Evolutionary conservation across 1,140 invertebrate genomes (phyloP).

Genomic region (Calliphora vicina): DNA sequence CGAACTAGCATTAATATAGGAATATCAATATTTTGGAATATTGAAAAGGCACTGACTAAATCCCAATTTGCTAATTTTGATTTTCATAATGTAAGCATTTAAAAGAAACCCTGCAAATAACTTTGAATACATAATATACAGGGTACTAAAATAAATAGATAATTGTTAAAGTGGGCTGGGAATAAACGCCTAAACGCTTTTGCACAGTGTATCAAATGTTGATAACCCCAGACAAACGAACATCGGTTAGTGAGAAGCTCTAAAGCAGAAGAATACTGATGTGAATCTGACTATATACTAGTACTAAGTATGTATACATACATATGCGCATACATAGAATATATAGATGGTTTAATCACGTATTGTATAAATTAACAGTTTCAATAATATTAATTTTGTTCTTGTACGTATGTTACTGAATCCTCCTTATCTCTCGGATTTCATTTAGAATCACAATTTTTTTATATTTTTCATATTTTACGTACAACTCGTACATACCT

Average conservation of each 20-base stretch:
- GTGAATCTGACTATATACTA: background rate
- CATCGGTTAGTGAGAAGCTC: background rate
- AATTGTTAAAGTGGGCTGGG: background rate
- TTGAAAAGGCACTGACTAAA: too few relatives aligned
- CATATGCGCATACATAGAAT: too few relatives aligned
- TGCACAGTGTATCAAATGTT: constrained; percentile 21
- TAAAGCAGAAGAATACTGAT: background rate
- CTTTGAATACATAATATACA: too few relatives aligned
- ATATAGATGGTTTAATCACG: too few relatives aligned
- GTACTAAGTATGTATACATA: too few relatives aligned
- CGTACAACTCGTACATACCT: background rate
- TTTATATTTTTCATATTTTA: background rate
- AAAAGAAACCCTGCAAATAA: background rate
- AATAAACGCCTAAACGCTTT: background rate
- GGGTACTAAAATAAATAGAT: background rate
- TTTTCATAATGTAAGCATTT: too few relatives aligned
- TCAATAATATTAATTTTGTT: background rate
- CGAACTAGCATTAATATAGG: too few relatives aligned
- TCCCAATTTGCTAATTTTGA: too few relatives aligned
- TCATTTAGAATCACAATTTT: background rate
- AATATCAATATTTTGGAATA: too few relatives aligned
- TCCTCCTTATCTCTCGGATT: constrained; percentile 12
- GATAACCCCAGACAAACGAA: constrained; percentile 10
- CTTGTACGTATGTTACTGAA: background rate
- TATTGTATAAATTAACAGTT: background rate